A percentile compares a stretch with the other conserved stretches of the same genome.
These are phyloP conservation scores for Bellardia pandia DNA, from an alignment of 2,888 invertebrate genomes.

Conservation along the genomic window DNA sequence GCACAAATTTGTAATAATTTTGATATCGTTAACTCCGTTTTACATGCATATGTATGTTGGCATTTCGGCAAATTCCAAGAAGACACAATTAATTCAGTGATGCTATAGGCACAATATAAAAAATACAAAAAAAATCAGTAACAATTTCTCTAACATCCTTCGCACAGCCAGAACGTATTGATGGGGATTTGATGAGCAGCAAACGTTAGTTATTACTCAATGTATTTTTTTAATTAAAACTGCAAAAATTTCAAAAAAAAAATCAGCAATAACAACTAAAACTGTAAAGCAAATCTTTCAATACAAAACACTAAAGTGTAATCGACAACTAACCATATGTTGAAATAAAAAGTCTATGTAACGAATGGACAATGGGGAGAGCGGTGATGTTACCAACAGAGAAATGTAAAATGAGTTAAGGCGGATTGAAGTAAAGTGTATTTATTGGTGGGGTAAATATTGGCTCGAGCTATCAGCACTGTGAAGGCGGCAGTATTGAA, in stretches of 20 bases:
- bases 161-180: not conserved
- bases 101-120: too few relatives aligned
- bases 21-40: too few relatives aligned
- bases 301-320: conserved; percentile 48
- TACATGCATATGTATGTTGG: too few relatives aligned
- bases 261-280: not conserved
- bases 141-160: not conserved
- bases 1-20: too few relatives aligned
- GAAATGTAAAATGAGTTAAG: not conserved
- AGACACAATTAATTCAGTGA: too few relatives aligned
- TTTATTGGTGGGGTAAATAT: not conserved
- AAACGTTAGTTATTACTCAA: conserved; percentile 34
- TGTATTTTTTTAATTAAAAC: conserved; percentile 57
- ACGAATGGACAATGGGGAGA: not conserved
- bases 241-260: conserved; percentile 21
- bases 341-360: conserved; percentile 41
- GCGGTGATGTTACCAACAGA: not conserved
- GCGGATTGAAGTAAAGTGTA: not conserved
- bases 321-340: conserved; percentile 54
- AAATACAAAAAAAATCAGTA: not conserved
- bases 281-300: conserved; percentile 33
- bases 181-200: not conserved
- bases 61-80: too few relatives aligned
- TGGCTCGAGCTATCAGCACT: not conserved
- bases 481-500: conserved; percentile 19